A percentile compares a stretch with the other conserved stretches of the same genome.
Conservation (phyloP, 2,888 invertebrate species). For the Lasioglossum oenotherae region DNA sequence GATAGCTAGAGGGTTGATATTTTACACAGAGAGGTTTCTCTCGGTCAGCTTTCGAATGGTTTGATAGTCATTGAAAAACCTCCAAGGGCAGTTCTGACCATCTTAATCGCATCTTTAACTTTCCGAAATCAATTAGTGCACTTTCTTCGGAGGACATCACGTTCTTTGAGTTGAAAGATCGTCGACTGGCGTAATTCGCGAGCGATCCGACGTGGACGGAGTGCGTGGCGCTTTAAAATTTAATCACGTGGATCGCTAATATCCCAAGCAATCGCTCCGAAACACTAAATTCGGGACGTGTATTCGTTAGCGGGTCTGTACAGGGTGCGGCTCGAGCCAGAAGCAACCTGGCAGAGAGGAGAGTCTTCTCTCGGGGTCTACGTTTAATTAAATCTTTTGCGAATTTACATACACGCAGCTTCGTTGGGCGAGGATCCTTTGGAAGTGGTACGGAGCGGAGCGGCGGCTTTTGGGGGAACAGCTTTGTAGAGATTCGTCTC, state of each 20-base stretch:
- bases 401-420: slow-evolving; percentile 80
- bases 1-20: too few relatives aligned
- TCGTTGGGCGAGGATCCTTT: slow-evolving; percentile 75
- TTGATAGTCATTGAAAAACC: too few relatives aligned
- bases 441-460: slow-evolving; percentile 57
- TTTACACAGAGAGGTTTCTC: too few relatives aligned
- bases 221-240: slow-evolving; percentile 18
- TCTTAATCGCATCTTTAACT: too few relatives aligned
- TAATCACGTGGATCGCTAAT: slow-evolving; percentile 46
- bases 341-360: slow-evolving; percentile 33
- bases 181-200: background rate
- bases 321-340: slow-evolving; percentile 25
- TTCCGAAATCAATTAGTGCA: background rate
- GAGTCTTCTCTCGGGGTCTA: slow-evolving; percentile 69
- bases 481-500: slow-evolving; percentile 80
- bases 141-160: background rate
- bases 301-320: slow-evolving; percentile 50
- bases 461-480: slow-evolving; percentile 57
- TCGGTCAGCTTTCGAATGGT: too few relatives aligned
- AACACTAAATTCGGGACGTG: slow-evolving; percentile 56
- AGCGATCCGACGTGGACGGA: background rate
- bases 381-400: slow-evolving; percentile 83
- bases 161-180: background rate
- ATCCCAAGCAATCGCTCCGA: slow-evolving; percentile 30
- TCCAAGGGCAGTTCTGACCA: too few relatives aligned